phyloP scores from a whole-genome alignment of 2,113 vertebrate genomes.

The Galemys pyrenaicus region DNA sequence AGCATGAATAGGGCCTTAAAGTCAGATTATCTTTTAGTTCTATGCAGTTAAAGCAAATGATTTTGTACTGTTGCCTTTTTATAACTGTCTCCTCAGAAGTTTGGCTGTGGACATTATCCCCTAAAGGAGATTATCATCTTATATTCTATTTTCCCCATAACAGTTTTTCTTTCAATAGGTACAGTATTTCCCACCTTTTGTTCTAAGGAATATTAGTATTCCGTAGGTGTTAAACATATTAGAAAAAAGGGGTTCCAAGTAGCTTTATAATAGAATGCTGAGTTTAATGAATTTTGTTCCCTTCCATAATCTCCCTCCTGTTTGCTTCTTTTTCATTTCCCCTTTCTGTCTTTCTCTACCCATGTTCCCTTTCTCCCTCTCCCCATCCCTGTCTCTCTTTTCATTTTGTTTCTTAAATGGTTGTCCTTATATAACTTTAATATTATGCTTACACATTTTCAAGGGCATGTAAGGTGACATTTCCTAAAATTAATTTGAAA shows the following conservation, averaged over 20 bases:
- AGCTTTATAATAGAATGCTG: not conserved
- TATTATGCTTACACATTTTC: not conserved
- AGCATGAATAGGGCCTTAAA: not conserved
- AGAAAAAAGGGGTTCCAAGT: not conserved
- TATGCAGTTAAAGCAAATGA: not conserved
- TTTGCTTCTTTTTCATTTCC: too few relatives aligned
- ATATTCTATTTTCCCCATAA: not conserved
- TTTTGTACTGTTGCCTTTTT: not conserved
- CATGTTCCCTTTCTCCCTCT: not conserved
- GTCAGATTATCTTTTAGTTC: not conserved
- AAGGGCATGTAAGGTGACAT: not conserved
- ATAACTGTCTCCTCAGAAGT: not conserved
- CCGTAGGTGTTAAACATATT: not conserved
- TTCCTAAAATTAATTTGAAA: constrained; percentile 31
- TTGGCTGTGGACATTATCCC: not conserved
- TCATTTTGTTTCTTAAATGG: not conserved
- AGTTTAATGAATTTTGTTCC: not conserved
- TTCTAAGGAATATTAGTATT: not conserved
- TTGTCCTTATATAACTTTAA: not conserved
- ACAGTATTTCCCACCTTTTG: not conserved
- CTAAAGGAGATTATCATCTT: not conserved
- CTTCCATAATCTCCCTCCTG: not conserved
- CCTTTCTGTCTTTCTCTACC: not conserved
- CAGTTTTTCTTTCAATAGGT: not conserved
- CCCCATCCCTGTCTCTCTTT: not conserved